phyloP scores from a whole-genome alignment of 2,888 invertebrate genomes.

The Hedychridium roseum region DNA sequence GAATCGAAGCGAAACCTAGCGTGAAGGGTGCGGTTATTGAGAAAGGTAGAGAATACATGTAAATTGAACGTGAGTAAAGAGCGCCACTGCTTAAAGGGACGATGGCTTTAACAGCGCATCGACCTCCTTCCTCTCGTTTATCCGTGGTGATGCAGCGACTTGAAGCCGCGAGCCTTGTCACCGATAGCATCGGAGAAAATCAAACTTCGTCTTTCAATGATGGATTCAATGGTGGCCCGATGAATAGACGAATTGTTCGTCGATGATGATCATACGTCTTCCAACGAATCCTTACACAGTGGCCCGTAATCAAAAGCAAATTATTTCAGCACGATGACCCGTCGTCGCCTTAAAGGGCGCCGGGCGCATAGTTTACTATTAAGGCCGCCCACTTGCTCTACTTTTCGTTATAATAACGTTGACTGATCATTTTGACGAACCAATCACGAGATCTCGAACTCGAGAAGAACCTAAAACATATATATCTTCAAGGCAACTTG shows the following conservation, averaged over 20 bases:
- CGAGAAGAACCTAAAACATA: too few species aligned
- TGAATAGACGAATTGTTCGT: conserved; percentile 31
- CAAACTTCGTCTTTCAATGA: too few species aligned
- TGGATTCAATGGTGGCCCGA: too few species aligned
- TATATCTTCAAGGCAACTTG: too few species aligned
- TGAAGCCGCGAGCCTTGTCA: conserved; percentile 14
- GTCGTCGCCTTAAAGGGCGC: too few species aligned
- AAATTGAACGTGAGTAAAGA: not conserved
- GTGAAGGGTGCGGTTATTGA: not conserved
- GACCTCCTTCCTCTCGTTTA: not conserved
- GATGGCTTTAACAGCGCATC: not conserved
- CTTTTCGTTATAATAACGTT: too few species aligned
- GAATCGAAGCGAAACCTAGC: conserved; percentile 32
- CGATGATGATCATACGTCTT: conserved; percentile 12
- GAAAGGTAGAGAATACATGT: too few species aligned
- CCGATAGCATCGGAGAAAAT: conserved; percentile 27
- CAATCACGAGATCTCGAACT: too few species aligned
- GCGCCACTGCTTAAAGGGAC: not conserved
- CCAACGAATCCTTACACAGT: conserved; percentile 13
- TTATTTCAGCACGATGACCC: not conserved
- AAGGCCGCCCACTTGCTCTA: too few species aligned
- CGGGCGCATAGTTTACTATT: too few species aligned
- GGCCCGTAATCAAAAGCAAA: conserved; percentile 18
- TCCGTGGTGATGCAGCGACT: not conserved
- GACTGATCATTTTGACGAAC: too few species aligned